Evolutionary conservation across 2,797 vertebrate genomes (phyloP).

Genomic region (Sardinella longiceps): DNA sequence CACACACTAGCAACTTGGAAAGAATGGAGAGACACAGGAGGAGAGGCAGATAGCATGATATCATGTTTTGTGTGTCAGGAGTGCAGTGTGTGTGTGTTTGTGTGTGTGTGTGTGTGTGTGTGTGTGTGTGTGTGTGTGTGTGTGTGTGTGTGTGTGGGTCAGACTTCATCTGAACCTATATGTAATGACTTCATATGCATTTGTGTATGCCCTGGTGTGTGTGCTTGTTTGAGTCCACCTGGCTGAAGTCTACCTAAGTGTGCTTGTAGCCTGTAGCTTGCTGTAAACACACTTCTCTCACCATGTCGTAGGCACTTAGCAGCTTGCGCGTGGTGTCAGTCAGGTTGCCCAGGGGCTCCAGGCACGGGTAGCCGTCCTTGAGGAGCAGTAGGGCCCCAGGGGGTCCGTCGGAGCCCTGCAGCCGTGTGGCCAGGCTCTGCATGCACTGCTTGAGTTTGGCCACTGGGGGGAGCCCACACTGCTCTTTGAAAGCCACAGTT

Average conservation of each 20-base stretch:
- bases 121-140: not conserved
- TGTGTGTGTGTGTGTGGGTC: not conserved
- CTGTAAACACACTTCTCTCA: too few relatives aligned
- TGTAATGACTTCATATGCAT: not conserved
- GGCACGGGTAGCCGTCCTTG: slow-evolving; percentile 87
- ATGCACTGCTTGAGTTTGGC: slow-evolving; percentile 97
- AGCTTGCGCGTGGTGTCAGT: slow-evolving; percentile 88
- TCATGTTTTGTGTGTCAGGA: too few relatives aligned
- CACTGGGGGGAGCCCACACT: slow-evolving; percentile 92
- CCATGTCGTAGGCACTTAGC: slow-evolving; percentile 87
- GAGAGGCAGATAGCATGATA: too few relatives aligned
- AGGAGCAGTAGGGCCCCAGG: slow-evolving; percentile 84
- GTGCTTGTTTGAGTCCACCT: not conserved
- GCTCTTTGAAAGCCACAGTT: slow-evolving; percentile 90
- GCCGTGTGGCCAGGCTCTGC: slow-evolving; percentile 86
- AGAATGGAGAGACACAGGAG: too few relatives aligned
- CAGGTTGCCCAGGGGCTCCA: slow-evolving; percentile 82
- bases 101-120: slow-evolving; percentile 23
- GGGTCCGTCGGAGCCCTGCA: slow-evolving; percentile 80
- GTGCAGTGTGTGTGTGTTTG: slow-evolving; percentile 23
- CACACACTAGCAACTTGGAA: not conserved
- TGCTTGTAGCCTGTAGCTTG: too few relatives aligned
- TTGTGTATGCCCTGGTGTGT: not conserved
- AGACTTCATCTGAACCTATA: too few relatives aligned
- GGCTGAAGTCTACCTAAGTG: not conserved